phyloP scores from a whole-genome alignment of 2,113 vertebrate species.

The Gadus macrocephalus region DNA sequence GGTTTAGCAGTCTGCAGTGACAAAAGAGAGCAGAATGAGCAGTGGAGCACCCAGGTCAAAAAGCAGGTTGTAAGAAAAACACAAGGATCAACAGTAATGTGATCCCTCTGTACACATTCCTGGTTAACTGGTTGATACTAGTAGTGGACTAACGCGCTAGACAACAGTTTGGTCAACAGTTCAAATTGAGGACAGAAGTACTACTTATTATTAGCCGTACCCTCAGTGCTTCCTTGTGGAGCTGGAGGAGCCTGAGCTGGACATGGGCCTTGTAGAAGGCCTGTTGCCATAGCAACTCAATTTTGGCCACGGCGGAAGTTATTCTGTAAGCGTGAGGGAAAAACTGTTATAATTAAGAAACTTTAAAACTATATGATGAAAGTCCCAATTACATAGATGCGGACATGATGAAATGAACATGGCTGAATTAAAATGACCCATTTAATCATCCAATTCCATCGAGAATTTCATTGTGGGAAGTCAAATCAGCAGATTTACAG shows the following conservation, averaged over 20 bases:
- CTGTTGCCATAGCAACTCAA: constrained; percentile 71
- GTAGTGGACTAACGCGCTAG: too few relatives aligned
- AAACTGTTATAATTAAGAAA: not conserved
- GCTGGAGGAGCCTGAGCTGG: constrained; percentile 59
- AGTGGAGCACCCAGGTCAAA: too few relatives aligned
- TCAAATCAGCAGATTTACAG: not conserved
- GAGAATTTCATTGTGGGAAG: too few relatives aligned
- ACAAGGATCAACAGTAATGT: too few relatives aligned
- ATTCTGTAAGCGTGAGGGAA: constrained; percentile 52
- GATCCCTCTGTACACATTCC: too few relatives aligned
- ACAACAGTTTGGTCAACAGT: not conserved
- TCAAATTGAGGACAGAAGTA: not conserved
- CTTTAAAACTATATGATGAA: not conserved
- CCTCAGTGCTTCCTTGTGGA: constrained; percentile 55
- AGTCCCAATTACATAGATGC: not conserved
- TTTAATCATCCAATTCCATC: too few relatives aligned
- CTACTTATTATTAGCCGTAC: constrained; percentile 30
- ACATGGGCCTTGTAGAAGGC: constrained; percentile 56
- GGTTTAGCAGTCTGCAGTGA: too few relatives aligned
- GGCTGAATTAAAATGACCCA: too few relatives aligned
- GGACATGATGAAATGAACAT: too few relatives aligned
- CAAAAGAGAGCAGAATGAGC: too few relatives aligned
- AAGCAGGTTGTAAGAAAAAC: too few relatives aligned
- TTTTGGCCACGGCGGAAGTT: constrained; percentile 64
- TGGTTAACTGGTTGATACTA: too few relatives aligned